These are phyloP conservation scores for Micropterix aruncella DNA, from an alignment of 2,888 invertebrate genomes.

Conservation along the genomic window DNA sequence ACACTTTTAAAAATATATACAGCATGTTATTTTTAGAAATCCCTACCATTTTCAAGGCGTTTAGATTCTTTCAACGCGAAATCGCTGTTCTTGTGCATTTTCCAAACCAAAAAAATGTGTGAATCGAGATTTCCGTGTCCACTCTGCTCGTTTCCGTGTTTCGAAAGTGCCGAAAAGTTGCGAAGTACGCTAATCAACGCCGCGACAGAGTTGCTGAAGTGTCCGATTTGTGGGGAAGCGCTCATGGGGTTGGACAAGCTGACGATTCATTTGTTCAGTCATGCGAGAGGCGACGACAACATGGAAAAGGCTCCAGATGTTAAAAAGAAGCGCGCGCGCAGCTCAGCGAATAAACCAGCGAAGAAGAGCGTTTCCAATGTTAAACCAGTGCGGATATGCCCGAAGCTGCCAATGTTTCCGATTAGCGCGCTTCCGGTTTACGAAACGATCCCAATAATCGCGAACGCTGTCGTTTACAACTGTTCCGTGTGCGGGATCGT, in stretches of 20 bases:
- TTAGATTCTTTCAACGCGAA: neutral
- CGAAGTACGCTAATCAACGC: constrained; percentile 58
- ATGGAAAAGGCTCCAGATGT: constrained; percentile 14
- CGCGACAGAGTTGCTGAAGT: constrained; percentile 57
- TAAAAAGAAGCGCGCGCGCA: constrained; percentile 18
- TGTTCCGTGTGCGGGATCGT: constrained; percentile 61
- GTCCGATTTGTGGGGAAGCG: constrained; percentile 66
- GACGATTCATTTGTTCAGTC: constrained; percentile 70
- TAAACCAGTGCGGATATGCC: constrained; percentile 34
- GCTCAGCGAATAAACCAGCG: constrained; percentile 30
- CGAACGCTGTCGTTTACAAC: constrained; percentile 9
- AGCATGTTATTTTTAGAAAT: no score
- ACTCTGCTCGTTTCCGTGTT: constrained; percentile 59
- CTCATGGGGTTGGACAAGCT: constrained; percentile 67
- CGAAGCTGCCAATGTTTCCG: constrained; percentile 23
- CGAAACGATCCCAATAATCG: neutral
- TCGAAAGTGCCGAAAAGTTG: constrained; percentile 53
- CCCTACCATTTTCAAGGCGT: no score
- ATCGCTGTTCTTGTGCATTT: no score
- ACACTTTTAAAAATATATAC: no score
- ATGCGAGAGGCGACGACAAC: constrained; percentile 31
- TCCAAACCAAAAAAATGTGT: constrained; percentile 21
- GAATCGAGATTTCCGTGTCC: constrained; percentile 56
- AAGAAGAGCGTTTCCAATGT: constrained; percentile 21
- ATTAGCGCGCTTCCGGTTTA: neutral